phyloP scores from a whole-genome alignment of 1,140 invertebrate species.

The Lasioglossum albipes region DNA sequence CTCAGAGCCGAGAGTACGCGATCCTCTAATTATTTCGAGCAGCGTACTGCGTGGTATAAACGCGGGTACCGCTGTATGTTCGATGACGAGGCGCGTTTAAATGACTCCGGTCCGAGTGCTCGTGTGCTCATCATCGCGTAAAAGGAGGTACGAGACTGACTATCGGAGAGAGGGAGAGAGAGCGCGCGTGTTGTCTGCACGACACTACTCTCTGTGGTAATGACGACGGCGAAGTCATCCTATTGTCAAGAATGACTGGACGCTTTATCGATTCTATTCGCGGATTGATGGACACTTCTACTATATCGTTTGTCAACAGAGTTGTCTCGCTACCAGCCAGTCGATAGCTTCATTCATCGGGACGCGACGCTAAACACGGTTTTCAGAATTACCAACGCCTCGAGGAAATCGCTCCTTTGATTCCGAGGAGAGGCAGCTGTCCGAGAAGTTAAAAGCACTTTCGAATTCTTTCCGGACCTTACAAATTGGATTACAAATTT shows the following conservation, averaged over 20 bases:
- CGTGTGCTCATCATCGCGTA: constrained; percentile 20
- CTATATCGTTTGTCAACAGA: constrained; percentile 41
- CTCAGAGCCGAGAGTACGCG: neutral
- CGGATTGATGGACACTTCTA: constrained; percentile 24
- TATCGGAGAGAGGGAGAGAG: too few relatives aligned
- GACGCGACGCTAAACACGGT: neutral
- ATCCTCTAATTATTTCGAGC: constrained; percentile 24
- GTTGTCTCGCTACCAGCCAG: constrained; percentile 22
- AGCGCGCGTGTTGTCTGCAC: neutral
- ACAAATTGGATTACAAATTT: too few relatives aligned
- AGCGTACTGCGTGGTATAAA: neutral
- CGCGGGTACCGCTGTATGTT: neutral
- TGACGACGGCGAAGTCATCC: constrained; percentile 51
- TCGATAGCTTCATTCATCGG: constrained; percentile 42
- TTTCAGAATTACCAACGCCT: neutral
- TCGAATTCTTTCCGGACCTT: too few relatives aligned
- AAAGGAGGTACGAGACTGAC: neutral
- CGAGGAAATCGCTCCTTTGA: neutral
- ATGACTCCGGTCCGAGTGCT: neutral
- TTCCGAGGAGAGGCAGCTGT: too few relatives aligned
- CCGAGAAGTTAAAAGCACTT: too few relatives aligned
- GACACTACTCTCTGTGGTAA: constrained; percentile 36
- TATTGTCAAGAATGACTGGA: constrained; percentile 46
- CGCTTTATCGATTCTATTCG: constrained; percentile 52
- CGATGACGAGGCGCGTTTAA: constrained; percentile 26